phyloP scores from a whole-genome alignment of 1,140 invertebrate species.

The Aphelenchoides avenae region DNA sequence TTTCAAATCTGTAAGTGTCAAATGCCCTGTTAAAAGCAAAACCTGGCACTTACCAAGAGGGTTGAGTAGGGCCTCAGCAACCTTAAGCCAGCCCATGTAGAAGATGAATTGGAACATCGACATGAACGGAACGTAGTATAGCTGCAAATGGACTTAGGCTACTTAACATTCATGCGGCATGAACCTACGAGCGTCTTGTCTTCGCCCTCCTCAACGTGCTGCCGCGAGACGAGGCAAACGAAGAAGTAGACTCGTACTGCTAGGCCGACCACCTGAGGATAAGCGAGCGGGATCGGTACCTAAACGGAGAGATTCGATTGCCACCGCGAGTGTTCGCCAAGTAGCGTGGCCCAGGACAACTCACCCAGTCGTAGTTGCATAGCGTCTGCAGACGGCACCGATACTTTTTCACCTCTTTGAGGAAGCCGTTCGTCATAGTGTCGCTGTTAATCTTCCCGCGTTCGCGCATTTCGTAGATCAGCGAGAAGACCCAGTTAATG shows the following conservation, averaged over 20 bases:
- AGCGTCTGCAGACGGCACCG: conserved; percentile 33
- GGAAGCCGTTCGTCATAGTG: conserved; percentile 21
- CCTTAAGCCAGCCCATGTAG: conserved; percentile 43
- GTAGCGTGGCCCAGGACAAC: too few relatives aligned
- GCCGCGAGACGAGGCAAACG: conserved; percentile 38
- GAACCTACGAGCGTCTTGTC: conserved; percentile 2
- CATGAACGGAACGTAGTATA: conserved; percentile 44
- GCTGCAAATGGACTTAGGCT: conserved; percentile 16
- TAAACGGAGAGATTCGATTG: too few relatives aligned
- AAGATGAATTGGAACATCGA: conserved; percentile 47
- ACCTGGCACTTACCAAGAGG: too few relatives aligned
- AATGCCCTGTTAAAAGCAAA: too few relatives aligned
- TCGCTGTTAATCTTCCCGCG: conserved; percentile 23
- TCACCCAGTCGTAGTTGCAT: conserved; percentile 44
- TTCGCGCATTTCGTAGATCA: conserved; percentile 3
- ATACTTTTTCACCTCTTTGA: conserved; percentile 23
- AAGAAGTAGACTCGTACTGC: conserved; percentile 47
- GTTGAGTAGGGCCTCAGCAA: conserved; percentile 29
- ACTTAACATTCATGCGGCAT: conserved; percentile 8
- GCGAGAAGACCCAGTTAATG: conserved; percentile 34
- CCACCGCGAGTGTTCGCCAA: too few relatives aligned
- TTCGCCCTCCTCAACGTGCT: conserved; percentile 21
- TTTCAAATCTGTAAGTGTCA: background rate
- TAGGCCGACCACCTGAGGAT: conserved; percentile 45
- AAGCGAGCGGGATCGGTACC: conserved; percentile 27